phyloP scores from a whole-genome alignment of 2,797 vertebrate genomes.

The Gallinago solitaria region DNA sequence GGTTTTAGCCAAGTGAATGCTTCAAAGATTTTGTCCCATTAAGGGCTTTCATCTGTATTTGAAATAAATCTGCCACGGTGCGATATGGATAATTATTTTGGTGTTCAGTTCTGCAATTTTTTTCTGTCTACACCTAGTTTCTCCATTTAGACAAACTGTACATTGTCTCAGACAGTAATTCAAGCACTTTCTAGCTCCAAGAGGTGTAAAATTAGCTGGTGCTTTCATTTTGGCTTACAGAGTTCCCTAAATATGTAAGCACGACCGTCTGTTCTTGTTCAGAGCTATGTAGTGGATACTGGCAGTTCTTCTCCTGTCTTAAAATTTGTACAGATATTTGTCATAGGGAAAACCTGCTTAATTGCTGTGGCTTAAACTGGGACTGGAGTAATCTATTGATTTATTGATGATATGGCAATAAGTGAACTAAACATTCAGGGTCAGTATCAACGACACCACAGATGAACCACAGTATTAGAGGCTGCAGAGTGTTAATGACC shows the following conservation, averaged over 20 bases:
- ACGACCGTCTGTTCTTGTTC: not conserved
- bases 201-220: not conserved
- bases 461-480: not conserved
- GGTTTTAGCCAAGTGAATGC: not conserved
- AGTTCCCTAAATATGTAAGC: not conserved
- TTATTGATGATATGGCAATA: not conserved
- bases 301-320: not conserved
- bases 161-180: not conserved
- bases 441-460: not conserved
- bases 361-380: not conserved
- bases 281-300: not conserved
- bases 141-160: slow-evolving; percentile 2
- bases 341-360: not conserved
- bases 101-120: not conserved
- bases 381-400: not conserved
- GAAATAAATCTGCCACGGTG: not conserved
- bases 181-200: not conserved
- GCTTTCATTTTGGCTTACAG: not conserved
- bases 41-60: slow-evolving; percentile 24
- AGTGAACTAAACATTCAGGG: not conserved
- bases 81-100: not conserved
- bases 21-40: slow-evolving; percentile 23
- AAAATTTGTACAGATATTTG: not conserved
- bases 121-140: not conserved
- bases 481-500: not conserved